Percentiles rank a stretch among this genome's conserved stretches.
Evolutionary conservation across 1,140 invertebrate species (phyloP).

Genomic region (Colletes latitarsis): DNA sequence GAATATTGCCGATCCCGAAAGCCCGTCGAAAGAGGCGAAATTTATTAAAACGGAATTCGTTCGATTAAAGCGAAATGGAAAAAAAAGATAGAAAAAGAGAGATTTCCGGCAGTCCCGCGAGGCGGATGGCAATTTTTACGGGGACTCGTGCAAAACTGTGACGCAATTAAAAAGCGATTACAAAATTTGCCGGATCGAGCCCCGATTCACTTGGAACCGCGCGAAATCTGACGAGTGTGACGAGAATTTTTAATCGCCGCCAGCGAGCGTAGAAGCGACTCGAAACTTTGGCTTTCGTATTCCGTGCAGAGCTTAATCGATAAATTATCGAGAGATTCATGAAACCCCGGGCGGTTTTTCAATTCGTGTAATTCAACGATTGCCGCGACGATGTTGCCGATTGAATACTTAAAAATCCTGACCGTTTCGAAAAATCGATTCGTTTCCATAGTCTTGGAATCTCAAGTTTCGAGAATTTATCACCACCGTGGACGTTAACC

Average conservation of each 20-base stretch:
- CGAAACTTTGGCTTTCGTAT: constrained; percentile 53
- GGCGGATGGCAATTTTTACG: not conserved
- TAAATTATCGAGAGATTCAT: constrained; percentile 68
- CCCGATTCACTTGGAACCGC: constrained; percentile 20
- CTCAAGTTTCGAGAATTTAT: too few relatives aligned
- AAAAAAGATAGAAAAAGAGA: too few relatives aligned
- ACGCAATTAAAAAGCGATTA: constrained; percentile 16
- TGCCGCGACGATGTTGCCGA: constrained; percentile 28
- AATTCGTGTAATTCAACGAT: constrained; percentile 62
- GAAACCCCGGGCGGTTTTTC: constrained; percentile 51
- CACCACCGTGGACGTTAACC: too few relatives aligned
- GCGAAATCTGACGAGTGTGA: constrained; percentile 56
- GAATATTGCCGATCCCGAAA: not conserved
- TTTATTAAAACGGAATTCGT: not conserved
- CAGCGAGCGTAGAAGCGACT: not conserved
- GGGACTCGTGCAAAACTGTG: not conserved
- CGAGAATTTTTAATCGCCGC: constrained; percentile 53
- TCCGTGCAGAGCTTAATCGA: constrained; percentile 63
- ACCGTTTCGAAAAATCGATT: too few relatives aligned
- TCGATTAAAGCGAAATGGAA: not conserved
- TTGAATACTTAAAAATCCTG: constrained; percentile 50
- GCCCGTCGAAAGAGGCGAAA: not conserved
- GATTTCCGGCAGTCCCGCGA: not conserved
- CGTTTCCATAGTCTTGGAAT: too few relatives aligned
- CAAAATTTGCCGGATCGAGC: constrained; percentile 36